Evolutionary conservation across 2,797 vertebrate species (phyloP).

Genomic region (Agapornis canus): DNA sequence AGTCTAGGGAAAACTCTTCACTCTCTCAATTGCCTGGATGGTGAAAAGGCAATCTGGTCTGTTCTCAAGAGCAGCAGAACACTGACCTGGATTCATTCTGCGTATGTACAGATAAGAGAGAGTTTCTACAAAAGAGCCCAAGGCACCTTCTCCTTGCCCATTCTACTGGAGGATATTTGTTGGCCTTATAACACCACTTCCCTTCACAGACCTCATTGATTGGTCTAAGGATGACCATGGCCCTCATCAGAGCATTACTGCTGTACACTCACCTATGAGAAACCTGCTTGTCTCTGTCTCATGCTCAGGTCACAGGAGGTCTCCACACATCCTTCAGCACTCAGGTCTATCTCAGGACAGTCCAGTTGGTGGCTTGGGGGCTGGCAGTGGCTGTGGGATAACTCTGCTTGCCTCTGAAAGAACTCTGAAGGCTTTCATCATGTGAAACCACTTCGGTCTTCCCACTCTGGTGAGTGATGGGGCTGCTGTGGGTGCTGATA

Average conservation of each 20-base stretch:
- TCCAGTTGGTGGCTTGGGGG: neutral
- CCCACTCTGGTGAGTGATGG: neutral
- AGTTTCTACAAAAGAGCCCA: neutral
- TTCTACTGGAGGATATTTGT: no score
- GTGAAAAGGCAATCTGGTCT: neutral
- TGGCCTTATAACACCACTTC: neutral
- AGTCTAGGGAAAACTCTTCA: neutral
- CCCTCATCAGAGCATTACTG: rapidly evolving
- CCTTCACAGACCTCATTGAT: neutral
- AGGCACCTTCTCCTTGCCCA: neutral
- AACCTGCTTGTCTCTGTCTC: neutral
- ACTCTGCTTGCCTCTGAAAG: neutral
- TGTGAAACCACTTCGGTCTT: neutral
- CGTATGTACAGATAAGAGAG: neutral
- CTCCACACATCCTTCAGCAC: neutral
- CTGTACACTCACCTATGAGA: neutral
- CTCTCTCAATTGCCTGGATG: neutral
- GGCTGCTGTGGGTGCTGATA: neutral
- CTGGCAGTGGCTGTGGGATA: neutral
- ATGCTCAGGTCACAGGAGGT: neutral
- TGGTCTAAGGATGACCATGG: neutral
- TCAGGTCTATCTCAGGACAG: neutral
- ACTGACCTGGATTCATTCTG: neutral
- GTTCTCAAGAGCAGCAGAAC: neutral
- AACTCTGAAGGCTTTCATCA: neutral